These are phyloP conservation scores for Melinaea marsaeus DNA, from an alignment of 2,888 invertebrate genomes.

Conservation along the genomic window DNA sequence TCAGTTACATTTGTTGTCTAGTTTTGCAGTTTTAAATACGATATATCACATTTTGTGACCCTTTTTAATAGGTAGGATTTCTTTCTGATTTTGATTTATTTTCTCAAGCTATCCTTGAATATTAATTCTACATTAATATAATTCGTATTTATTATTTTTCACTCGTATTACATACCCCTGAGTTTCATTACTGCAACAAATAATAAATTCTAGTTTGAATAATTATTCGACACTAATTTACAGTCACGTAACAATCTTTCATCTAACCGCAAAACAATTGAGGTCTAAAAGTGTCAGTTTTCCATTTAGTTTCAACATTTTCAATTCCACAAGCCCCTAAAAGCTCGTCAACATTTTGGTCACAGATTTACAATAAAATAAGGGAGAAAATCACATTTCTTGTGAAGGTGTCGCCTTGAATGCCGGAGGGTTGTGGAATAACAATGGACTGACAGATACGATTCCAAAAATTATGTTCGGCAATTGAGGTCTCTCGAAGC, in stretches of 20 bases:
- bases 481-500: constrained; percentile 39
- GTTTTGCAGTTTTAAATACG: background rate
- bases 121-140: too few species aligned
- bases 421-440: constrained; percentile 25
- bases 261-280: constrained; percentile 16
- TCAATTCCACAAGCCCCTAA: constrained; percentile 30
- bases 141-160: too few species aligned
- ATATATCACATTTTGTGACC: background rate
- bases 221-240: background rate
- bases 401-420: constrained; percentile 43
- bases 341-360: constrained; percentile 47
- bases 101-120: too few species aligned
- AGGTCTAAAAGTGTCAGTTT: constrained; percentile 23
- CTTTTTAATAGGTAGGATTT: background rate
- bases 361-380: constrained; percentile 63
- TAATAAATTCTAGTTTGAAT: background rate
- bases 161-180: too few species aligned
- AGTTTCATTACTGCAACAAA: too few species aligned
- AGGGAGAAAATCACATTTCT: constrained; percentile 53
- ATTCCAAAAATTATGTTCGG: constrained; percentile 41
- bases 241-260: background rate
- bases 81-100: background rate
- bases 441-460: constrained; percentile 42
- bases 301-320: constrained; percentile 24
- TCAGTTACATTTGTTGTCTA: constrained; percentile 11